Base-by-base conservation (phyloP, 2,888 invertebrate species). In the Serrognathus titanus region DNA sequence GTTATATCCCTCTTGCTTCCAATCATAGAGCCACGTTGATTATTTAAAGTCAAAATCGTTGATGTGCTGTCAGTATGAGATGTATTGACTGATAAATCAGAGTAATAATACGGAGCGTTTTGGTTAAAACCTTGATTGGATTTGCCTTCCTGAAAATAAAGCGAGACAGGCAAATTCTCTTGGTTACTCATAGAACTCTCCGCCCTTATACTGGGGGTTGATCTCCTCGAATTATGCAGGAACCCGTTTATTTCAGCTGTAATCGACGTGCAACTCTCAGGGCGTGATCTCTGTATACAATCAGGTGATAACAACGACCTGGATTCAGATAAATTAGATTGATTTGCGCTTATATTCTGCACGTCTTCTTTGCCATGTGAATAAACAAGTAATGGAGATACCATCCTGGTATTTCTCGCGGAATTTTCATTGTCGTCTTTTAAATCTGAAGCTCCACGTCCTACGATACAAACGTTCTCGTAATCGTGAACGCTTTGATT, bases 71-170 rank as follows among this genome's bases (percentile, higher is more conserved):
- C 69, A 16, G 65, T 69, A 53, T 68, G 65, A 1, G 68, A 67
- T 0, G 71, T 67, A 58, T 74, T 72, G 65, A 75, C 68, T 2
- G 80, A 86, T 49, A 86, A 80, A 74, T 94, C 93, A 0, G 93
- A 92, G 73, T 93, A 93, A 70, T 93, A 93, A 70, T 93, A 93
- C 0, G 93, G 92, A 36, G 90, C 91, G 85, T 49, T 64, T 67
- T 55, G 49, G 9, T 43, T 43, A 37, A 57, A 45, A 9, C 20
- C 11, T 86, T 12, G 81, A 80, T n/a, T 67, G 68, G 36, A 53
- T 48, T 40, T 48, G 59, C 63, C 9, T 10, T 65, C 63, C 6
- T 61, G 55, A 52, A 68, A 40, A 64, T 54, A 51, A 9, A 50
- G 24, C 9, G 46, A 45, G 12, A 24, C 35, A 39, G 46, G 47